Base-by-base conservation (phyloP, 2,888 invertebrate genomes). In the Parnassius mnemosyne region DNA sequence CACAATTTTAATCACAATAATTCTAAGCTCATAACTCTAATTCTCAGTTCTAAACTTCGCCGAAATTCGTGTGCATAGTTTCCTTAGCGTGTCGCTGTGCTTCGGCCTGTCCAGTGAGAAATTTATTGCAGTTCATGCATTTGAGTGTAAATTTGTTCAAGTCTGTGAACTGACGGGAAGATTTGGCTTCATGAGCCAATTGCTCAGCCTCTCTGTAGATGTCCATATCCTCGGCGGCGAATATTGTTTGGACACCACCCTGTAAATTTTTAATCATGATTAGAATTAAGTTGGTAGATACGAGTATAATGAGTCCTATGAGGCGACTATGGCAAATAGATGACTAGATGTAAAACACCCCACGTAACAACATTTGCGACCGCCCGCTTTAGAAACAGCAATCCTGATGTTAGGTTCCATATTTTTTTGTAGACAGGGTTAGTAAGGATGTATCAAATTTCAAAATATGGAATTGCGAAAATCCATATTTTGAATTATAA, bases 111-210 rank as follows among this genome's bases (percentile, higher is more conserved):
- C 98, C 98, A 50, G 93, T 94, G 1, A 98, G 86, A 71, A 94
- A 88, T 43, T 93, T 89, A 72, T 96, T 93, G 79, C 98, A 98
- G n/a, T 94, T 92, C 77, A 95, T 88, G 83, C 98, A 98, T 69
- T 95, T 95, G 12, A 98, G 85, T 0, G 95, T 95, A 75, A 98
- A 98, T 76, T 96, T 96, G 77, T 96, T 94, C 7, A 97, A 93
- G 87, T 98, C 97, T 0, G 98, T 98, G 82, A 94, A 98, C 84
- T 98, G 98, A 66, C 96, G 93, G 67, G 96, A 96, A 0, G 96
- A 95, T 81, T 97, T 96, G 0, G 97, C 97, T 87, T 98, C 98
- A 60, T 93, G 92, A 0, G 97, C 98, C 56, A 99, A 80, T 74
- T 96, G 96, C 71, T 96, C 94, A 0, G 98, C 98, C 84, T 97